A percentile compares a stretch with the other conserved stretches of the same genome.
Evolutionary conservation across 2,113 vertebrate species (phyloP).

Genomic region (cattle (Bos taurus)): ARS-UCD2.0 NC_037335.1:58419501-58420000

Average conservation of each 20-base stretch:
- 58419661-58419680: constrained; percentile 37
- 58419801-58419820: neutral
- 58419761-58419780: constrained; percentile 54
- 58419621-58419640: constrained; percentile 66
- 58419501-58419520: neutral
- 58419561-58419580: neutral
- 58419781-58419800: neutral
- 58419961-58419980: neutral
- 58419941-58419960: neutral
- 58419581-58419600: neutral
- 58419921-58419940: neutral
- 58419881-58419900: neutral
- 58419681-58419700: constrained; percentile 41
- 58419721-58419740: constrained; percentile 45
- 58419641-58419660: constrained; percentile 52
- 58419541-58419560: neutral
- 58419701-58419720: constrained; percentile 51
- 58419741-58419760: constrained; percentile 48
- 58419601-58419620: constrained; percentile 35
- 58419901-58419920: neutral
- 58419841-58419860: neutral
- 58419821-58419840: neutral
- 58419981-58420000: neutral
- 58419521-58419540: neutral
- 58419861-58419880: neutral